Percentiles rank a stretch among this genome's conserved stretches.
These are phyloP conservation scores for Sympetrum striolatum DNA, from an alignment of 2,888 invertebrate genomes.

Conservation along the genomic window DNA sequence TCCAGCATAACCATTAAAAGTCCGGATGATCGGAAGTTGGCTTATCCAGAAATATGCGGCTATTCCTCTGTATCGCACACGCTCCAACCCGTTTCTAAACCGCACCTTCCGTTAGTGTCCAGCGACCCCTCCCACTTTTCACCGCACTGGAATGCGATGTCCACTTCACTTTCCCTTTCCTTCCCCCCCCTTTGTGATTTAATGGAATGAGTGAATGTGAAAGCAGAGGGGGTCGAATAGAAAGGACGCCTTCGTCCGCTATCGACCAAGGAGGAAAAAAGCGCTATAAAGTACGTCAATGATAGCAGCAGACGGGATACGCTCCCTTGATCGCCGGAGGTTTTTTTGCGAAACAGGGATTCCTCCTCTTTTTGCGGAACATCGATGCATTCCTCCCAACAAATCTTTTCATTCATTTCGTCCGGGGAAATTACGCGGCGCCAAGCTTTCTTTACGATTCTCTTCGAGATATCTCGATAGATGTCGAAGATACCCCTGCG, in stretches of 20 bases:
- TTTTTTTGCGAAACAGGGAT: background rate
- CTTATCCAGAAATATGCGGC: background rate
- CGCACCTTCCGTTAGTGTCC: background rate
- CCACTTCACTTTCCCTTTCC: conserved; percentile 20
- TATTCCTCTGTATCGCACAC: background rate
- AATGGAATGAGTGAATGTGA: background rate
- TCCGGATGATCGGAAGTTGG: no score
- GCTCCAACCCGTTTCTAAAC: background rate
- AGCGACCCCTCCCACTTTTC: background rate
- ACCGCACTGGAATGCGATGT: background rate
- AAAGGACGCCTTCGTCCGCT: background rate
- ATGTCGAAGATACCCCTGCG: background rate
- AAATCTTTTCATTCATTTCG: background rate
- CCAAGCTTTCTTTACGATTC: background rate
- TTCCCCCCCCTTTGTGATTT: background rate
- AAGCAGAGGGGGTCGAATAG: background rate
- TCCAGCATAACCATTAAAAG: no score
- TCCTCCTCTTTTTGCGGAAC: background rate
- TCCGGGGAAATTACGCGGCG: background rate
- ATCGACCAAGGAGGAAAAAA: background rate
- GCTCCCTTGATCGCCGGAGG: background rate
- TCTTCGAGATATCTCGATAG: background rate
- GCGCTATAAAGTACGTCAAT: background rate
- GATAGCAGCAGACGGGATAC: background rate
- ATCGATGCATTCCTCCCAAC: background rate